Conservation (phyloP, 2,113 vertebrate species). For the Hystrix cristata region DNA sequence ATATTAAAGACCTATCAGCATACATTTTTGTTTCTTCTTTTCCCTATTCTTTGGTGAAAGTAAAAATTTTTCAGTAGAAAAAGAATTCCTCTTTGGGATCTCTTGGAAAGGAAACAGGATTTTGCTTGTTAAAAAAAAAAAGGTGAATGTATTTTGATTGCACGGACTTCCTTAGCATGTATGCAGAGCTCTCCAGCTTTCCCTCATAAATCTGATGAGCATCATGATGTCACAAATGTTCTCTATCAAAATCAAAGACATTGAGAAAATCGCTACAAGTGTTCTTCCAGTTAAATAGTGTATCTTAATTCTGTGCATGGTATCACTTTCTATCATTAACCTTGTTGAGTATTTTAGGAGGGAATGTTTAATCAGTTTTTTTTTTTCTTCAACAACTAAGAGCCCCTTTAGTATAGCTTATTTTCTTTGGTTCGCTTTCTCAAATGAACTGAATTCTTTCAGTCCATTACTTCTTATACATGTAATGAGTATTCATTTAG, state of each 20-base stretch:
- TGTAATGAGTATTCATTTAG: neutral
- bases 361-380: neutral
- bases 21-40: constrained; percentile 52
- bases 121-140: constrained; percentile 23
- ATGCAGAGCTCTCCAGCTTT: neutral
- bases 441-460: constrained; percentile 4
- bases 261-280: constrained; percentile 17
- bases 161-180: neutral
- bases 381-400: constrained; percentile 23
- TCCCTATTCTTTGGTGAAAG: constrained; percentile 17
- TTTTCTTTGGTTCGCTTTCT: neutral
- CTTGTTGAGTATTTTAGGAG: neutral
- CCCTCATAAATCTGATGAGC: neutral
- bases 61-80: neutral
- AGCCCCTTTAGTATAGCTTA: neutral
- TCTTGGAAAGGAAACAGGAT: neutral
- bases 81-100: neutral
- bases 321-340: constrained; percentile 8
- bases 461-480: neutral
- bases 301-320: neutral
- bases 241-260: constrained; percentile 43
- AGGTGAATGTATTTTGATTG: constrained; percentile 6
- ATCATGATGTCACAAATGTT: neutral
- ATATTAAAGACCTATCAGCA: constrained; percentile 26
- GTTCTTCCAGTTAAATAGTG: neutral